Percentiles rank a stretch among this genome's conserved stretches.
These are phyloP conservation scores for Alectoris magna DNA, from an alignment of 2,797 vertebrate genomes.

Conservation along the genomic window DNA sequence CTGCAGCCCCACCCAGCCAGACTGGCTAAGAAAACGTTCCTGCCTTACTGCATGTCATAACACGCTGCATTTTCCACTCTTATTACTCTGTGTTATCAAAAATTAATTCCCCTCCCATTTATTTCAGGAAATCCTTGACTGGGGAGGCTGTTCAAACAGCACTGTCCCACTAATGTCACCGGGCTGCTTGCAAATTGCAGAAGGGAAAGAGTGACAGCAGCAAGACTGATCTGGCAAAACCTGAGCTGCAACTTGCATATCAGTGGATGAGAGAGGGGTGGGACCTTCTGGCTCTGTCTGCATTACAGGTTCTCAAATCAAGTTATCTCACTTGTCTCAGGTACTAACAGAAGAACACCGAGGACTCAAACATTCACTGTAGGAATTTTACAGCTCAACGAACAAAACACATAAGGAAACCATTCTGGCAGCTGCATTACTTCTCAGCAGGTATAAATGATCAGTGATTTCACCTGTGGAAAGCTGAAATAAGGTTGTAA, in stretches of 20 bases:
- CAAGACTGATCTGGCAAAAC: slow-evolving; percentile 8
- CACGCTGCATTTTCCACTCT: not conserved
- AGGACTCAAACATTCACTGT: not conserved
- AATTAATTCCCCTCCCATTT: not conserved
- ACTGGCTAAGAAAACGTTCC: not conserved
- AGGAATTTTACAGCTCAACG: not conserved
- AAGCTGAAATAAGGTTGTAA: not conserved
- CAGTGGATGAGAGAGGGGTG: slow-evolving; percentile 30
- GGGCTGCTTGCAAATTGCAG: slow-evolving; percentile 44
- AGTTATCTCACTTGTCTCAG: not conserved
- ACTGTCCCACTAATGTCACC: rapidly evolving
- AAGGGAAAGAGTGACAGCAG: not conserved
- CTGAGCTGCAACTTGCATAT: not conserved
- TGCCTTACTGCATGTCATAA: not conserved
- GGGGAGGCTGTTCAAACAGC: slow-evolving; percentile 19
- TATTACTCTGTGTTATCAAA: rapidly evolving
- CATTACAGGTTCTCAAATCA: not conserved
- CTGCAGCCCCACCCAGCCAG: not conserved
- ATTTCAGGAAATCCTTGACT: slow-evolving; percentile 31
- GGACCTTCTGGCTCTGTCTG: slow-evolving; percentile 9
- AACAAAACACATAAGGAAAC: not conserved
- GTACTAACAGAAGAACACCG: not conserved
- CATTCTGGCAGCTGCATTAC: not conserved
- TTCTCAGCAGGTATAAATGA: not conserved
- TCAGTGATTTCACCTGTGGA: not conserved